Evolutionary conservation across 2,797 vertebrate genomes (phyloP).

Genomic region (Enteromius afrohamiltoni): DNA sequence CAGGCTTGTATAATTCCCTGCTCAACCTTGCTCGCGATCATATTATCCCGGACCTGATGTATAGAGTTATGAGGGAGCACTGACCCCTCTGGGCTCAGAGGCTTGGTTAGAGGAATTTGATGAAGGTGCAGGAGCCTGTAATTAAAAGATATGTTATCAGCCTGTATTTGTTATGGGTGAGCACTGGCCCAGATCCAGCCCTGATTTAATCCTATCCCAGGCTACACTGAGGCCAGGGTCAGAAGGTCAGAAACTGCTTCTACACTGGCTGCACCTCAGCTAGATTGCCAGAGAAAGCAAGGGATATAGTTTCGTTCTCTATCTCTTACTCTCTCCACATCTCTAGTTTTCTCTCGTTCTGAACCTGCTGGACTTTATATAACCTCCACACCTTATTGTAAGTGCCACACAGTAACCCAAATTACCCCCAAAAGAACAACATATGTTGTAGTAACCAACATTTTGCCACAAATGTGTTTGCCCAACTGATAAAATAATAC

Average conservation of each 20-base stretch:
- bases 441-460: not conserved
- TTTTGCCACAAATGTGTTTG: not conserved
- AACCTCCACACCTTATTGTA: not conserved
- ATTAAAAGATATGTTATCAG: constrained; percentile 89
- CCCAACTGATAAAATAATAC: not conserved
- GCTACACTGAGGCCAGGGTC: constrained; percentile 80
- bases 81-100: constrained; percentile 66
- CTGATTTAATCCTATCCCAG: constrained; percentile 85
- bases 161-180: constrained; percentile 82
- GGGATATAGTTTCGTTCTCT: constrained; percentile 48
- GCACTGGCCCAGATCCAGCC: constrained; percentile 79
- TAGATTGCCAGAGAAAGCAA: constrained; percentile 66
- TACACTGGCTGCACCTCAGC: constrained; percentile 72
- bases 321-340: constrained; percentile 13
- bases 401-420: not conserved
- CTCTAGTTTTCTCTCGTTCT: not conserved
- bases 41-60: constrained; percentile 77
- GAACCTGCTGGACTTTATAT: constrained; percentile 12
- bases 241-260: constrained; percentile 86
- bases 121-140: constrained; percentile 79
- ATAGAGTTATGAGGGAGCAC: constrained; percentile 71
- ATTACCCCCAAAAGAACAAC: not conserved
- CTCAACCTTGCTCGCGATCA: constrained; percentile 70
- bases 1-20: constrained; percentile 61
- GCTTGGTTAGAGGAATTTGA: constrained; percentile 77